Conservation (phyloP, 2,888 invertebrate genomes). For the Perithous albicinctus region DNA sequence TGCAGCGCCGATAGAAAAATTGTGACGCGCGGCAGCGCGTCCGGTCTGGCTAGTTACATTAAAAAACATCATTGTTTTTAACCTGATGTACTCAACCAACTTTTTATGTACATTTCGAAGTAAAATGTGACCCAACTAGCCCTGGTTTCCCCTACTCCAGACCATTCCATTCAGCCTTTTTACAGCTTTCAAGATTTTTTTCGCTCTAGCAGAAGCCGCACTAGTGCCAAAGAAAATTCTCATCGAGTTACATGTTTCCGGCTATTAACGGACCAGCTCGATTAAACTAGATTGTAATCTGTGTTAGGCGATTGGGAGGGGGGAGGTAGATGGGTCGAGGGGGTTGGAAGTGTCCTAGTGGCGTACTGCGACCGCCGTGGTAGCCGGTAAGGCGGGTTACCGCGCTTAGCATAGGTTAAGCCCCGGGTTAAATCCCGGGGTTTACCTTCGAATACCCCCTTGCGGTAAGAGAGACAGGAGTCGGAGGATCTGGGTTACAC, state of each 20-base stretch:
- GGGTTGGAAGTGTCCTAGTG: slow-evolving; percentile 67
- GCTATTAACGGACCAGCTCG: slow-evolving; percentile 78
- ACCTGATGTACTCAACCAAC: too few relatives aligned
- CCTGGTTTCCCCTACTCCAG: too few relatives aligned
- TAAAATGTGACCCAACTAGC: too few relatives aligned
- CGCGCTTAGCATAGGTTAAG: slow-evolving; percentile 82
- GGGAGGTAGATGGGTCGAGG: slow-evolving; percentile 37
- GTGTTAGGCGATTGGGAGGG: slow-evolving; percentile 63
- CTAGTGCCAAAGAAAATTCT: slow-evolving; percentile 27
- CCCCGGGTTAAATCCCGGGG: slow-evolving; percentile 78
- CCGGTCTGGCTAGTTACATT: too few relatives aligned
- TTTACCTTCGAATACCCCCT: slow-evolving; percentile 81
- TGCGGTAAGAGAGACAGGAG: slow-evolving; percentile 72
- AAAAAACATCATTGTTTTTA: too few relatives aligned
- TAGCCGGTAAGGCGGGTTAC: slow-evolving; percentile 78
- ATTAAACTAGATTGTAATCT: slow-evolving; percentile 83
- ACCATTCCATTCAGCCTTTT: not conserved
- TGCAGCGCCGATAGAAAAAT: too few relatives aligned
- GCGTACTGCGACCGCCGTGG: slow-evolving; percentile 49
- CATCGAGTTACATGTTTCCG: slow-evolving; percentile 67
- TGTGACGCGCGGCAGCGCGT: too few relatives aligned
- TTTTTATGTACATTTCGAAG: too few relatives aligned
- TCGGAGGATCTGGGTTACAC: slow-evolving; percentile 56
- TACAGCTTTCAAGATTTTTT: slow-evolving; percentile 16
- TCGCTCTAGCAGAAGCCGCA: slow-evolving; percentile 19